These are phyloP conservation scores for Xiphophorus hellerii DNA, from an alignment of 2,113 vertebrate species.

Conservation along the genomic window DNA sequence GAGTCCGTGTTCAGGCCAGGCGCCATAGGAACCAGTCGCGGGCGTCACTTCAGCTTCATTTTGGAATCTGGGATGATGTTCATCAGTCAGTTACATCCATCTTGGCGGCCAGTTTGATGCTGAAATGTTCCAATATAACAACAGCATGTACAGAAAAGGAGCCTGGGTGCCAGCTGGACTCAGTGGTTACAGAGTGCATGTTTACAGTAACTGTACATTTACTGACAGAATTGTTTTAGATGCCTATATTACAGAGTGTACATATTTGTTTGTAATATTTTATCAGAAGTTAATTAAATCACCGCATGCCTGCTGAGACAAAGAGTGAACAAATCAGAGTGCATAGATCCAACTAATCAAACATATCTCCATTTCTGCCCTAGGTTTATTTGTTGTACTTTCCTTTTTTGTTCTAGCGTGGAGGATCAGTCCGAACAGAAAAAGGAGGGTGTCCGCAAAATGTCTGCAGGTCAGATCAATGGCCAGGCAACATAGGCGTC, in stretches of 20 bases:
- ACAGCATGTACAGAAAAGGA: slow-evolving; percentile 20
- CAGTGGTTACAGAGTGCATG: slow-evolving; percentile 75
- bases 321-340: slow-evolving; percentile 51
- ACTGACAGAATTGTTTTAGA: slow-evolving; percentile 67
- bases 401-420: slow-evolving; percentile 47
- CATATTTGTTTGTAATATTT: slow-evolving; percentile 78
- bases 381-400: neutral
- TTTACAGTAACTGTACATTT: slow-evolving; percentile 78
- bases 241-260: slow-evolving; percentile 52
- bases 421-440: neutral
- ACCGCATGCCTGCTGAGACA: slow-evolving; percentile 80
- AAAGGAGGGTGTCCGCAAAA: slow-evolving; percentile 3
- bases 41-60: neutral
- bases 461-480: slow-evolving; percentile 11
- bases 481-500: neutral
- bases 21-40: slow-evolving; percentile 30
- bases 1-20: slow-evolving; percentile 46
- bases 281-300: slow-evolving; percentile 65
- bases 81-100: neutral
- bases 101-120: neutral
- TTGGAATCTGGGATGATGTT: neutral
- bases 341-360: slow-evolving; percentile 47
- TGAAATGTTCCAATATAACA: slow-evolving; percentile 5
- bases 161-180: slow-evolving; percentile 54
- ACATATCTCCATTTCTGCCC: slow-evolving; percentile 33